Evolutionary conservation across 2,888 invertebrate genomes (phyloP).

Genomic region (Seira sanloemensis): DNA sequence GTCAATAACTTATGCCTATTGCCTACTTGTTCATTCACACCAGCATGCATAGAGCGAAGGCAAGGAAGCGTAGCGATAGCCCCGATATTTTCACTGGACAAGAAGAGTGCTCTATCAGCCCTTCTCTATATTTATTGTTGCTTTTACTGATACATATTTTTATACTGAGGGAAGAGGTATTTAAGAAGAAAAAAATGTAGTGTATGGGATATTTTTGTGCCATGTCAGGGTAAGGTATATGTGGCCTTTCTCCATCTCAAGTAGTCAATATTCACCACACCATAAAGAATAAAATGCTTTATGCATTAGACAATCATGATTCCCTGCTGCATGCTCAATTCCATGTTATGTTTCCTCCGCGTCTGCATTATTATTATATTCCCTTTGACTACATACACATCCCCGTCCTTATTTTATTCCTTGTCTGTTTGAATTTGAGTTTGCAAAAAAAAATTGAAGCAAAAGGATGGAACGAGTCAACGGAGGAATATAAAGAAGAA

Average conservation of each 20-base stretch:
- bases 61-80: constrained; percentile 12
- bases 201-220: no score
- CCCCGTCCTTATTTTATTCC: neutral
- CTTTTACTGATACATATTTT: constrained; percentile 40
- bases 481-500: constrained; percentile 20
- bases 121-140: constrained; percentile 54
- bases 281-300: constrained; percentile 62
- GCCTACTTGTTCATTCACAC: constrained; percentile 57
- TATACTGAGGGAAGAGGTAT: constrained; percentile 43
- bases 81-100: constrained; percentile 43
- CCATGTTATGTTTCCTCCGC: constrained; percentile 53
- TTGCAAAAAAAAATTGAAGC: constrained; percentile 42
- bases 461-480: neutral
- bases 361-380: constrained; percentile 56
- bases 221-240: no score
- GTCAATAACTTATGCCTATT: constrained; percentile 62
- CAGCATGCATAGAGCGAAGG: constrained; percentile 9
- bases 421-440: neutral
- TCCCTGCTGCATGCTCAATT: constrained; percentile 62
- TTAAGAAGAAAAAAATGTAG: constrained; percentile 44
- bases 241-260: no score
- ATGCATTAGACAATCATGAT: constrained; percentile 63
- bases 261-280: constrained; percentile 49
- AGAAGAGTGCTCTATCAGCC: constrained; percentile 23
- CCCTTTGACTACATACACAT: constrained; percentile 43